Conservation (phyloP, 2,888 invertebrate genomes). For the Drosophila fungiperda region DNA sequence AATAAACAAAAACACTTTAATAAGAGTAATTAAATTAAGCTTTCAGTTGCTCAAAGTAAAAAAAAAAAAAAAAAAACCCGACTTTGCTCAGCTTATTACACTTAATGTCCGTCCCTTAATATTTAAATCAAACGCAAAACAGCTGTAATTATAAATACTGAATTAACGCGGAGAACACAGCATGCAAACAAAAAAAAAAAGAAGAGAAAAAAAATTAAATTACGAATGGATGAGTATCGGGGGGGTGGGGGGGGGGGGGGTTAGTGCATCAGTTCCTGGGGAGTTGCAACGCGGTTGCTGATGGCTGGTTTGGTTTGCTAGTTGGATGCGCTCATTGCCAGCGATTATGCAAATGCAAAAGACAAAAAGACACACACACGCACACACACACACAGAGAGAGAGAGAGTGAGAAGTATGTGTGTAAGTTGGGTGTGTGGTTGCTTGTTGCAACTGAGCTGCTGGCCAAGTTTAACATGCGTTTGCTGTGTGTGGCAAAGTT, state of each 20-base stretch:
- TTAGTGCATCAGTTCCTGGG: constrained; percentile 28
- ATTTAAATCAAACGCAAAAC: constrained; percentile 51
- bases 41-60: too few species aligned
- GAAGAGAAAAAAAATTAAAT: background rate
- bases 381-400: constrained; percentile 6
- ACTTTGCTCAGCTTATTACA: constrained; percentile 11
- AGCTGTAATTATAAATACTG: constrained; percentile 57
- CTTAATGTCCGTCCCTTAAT: constrained; percentile 14
- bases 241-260: background rate
- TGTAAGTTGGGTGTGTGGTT: background rate
- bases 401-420: constrained; percentile 2
- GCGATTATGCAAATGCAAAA: constrained; percentile 73
- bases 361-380: constrained; percentile 29
- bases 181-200: background rate
- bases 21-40: too few species aligned
- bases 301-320: constrained; percentile 35
- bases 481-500: constrained; percentile 58
- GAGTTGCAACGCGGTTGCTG: constrained; percentile 1
- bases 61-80: background rate
- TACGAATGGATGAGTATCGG: background rate
- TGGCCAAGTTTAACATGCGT: constrained; percentile 47
- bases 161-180: constrained; percentile 34
- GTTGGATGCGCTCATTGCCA: constrained; percentile 57
- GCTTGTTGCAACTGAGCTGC: constrained; percentile 21
- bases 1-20: background rate